A percentile compares a stretch with the other conserved stretches of the same genome.
phyloP scores from a whole-genome alignment of 2,888 invertebrate genomes.

The Adineta ricciae region DNA sequence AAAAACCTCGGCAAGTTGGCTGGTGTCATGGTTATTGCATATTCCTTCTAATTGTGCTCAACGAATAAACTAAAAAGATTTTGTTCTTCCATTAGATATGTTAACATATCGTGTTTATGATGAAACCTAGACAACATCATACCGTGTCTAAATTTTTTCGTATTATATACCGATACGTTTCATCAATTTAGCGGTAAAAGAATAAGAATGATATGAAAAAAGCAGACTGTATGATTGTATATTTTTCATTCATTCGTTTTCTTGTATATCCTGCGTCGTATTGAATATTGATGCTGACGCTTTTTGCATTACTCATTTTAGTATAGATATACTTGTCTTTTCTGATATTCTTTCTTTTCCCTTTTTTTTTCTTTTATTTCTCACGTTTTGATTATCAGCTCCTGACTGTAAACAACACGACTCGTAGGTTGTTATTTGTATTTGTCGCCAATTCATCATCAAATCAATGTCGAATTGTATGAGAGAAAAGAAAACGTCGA shows the following conservation, averaged over 20 bases:
- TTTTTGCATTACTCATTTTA: background rate
- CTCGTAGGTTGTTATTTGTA: background rate
- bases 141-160: background rate
- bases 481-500: background rate
- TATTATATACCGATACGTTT: background rate
- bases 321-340: too few relatives aligned
- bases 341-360: background rate
- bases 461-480: background rate
- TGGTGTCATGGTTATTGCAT: background rate
- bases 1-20: background rate
- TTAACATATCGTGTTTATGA: background rate
- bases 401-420: background rate
- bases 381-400: background rate
- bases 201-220: background rate
- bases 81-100: background rate
- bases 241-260: background rate
- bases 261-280: background rate
- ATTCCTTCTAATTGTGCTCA: background rate
- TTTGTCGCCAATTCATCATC: background rate
- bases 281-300: background rate
- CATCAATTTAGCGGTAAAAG: background rate
- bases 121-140: background rate
- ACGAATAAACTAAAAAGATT: background rate
- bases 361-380: background rate
- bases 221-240: background rate